Base-by-base conservation (phyloP, 2,888 invertebrate species). In the Drosophila lacicola region DNA sequence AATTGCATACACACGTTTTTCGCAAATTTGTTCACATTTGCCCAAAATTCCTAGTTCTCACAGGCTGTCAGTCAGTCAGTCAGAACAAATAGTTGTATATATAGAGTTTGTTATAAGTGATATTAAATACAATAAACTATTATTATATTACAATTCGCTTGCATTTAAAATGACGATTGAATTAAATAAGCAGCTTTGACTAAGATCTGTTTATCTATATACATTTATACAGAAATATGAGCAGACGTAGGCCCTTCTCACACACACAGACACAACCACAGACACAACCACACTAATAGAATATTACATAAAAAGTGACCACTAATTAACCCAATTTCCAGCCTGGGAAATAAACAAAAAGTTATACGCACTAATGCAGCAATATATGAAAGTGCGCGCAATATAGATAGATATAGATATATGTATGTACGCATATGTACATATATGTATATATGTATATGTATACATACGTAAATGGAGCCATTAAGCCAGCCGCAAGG, bases 241-340 rank as follows among this genome's bases (percentile, higher is more conserved):
- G 29, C 8, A 2, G 29, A 13, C 17, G 2, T 29, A 13, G 51
- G 29, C 39, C 8, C 9, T 25, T 0, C 17, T 33, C 29, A 1
- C 10, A 10, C 4, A 9, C 25, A 11, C 37, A 8, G 14, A 14
- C 29, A 13, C 0, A 2, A 17, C 53, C 47, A n/a, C n/a, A 21
- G 17, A 44, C 44, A 45, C 45, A 51, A 14, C 39, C n/a, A 60
- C 25, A 51, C 19, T 44, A 37, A 44, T 39, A 58, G 51, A 42
- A 14, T 56, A 73, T 82, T 76, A 73, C 66, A 69, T 73, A 84
- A 84, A 80, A 82, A 76, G 41, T 76, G 78, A 80, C 84, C 84
- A 80, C 86, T 82, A 85, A 85, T 85, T 85, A 85, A 82, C 84
- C 84, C 70, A 86, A 86, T 86, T 86, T 81, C 76, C 69, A 64